These are phyloP conservation scores for Eudyptes chrysolophus DNA, from an alignment of 2,113 vertebrate genomes.

Conservation along the genomic window DNA sequence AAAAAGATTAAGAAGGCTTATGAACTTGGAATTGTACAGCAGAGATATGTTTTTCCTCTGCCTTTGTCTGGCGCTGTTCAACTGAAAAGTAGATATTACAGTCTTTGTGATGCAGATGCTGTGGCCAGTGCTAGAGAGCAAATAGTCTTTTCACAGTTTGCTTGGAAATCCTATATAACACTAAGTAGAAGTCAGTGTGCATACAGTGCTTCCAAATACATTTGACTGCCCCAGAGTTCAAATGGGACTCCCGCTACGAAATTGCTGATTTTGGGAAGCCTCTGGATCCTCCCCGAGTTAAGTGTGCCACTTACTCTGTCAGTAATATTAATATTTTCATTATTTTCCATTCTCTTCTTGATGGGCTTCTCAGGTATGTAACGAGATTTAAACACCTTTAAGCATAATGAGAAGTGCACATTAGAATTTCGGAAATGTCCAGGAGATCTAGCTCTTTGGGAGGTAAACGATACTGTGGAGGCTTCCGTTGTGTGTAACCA, in stretches of 20 bases:
- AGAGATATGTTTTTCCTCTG: neutral
- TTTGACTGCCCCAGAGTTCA: neutral
- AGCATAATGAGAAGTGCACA: neutral
- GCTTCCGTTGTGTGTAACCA: neutral
- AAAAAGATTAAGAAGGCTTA: neutral
- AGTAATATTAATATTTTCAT: neutral
- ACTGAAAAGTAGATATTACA: neutral
- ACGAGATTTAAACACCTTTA: neutral
- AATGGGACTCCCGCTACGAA: neutral
- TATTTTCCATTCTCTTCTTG: neutral
- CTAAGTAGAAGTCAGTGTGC: accelerated
- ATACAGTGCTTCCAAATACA: neutral
- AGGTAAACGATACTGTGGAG: neutral
- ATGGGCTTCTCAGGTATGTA: neutral
- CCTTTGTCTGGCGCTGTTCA: neutral
- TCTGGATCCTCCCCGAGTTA: neutral
- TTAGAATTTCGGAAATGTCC: neutral
- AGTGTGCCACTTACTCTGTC: neutral
- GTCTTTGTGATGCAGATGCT: neutral
- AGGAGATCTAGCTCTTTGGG: neutral
- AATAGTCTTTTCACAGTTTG: neutral
- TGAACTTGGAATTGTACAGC: neutral
- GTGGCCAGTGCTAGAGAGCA: neutral
- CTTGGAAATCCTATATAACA: neutral
- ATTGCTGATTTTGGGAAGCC: neutral